Percentiles rank a stretch among this genome's conserved stretches.
phyloP scores from a whole-genome alignment of 2,113 vertebrate species.

The Heliornis fulica region DNA sequence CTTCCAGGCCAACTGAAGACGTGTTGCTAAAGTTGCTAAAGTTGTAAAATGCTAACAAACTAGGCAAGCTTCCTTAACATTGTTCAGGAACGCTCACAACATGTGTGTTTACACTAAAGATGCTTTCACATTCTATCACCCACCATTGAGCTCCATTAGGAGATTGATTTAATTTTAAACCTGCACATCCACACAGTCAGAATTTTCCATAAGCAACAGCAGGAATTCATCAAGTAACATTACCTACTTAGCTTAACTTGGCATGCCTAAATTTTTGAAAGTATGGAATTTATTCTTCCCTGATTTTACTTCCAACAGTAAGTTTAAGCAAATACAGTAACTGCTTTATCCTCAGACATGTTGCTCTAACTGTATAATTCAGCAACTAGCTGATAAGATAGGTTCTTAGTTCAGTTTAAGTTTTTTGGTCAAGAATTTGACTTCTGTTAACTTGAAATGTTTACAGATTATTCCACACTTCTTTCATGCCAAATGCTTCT shows the following conservation, averaged over 20 bases:
- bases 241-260: neutral
- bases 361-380: neutral
- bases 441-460: neutral
- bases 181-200: neutral
- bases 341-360: neutral
- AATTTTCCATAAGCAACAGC: neutral
- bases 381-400: neutral
- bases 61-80: neutral
- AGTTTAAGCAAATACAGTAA: neutral
- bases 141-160: neutral
- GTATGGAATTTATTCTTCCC: neutral
- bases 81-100: neutral
- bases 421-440: neutral
- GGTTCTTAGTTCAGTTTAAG: neutral
- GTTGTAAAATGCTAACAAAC: neutral
- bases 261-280: neutral
- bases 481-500: neutral
- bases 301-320: neutral
- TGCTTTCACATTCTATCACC: neutral
- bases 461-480: neutral
- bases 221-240: neutral
- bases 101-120: neutral
- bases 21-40: neutral
- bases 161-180: neutral
- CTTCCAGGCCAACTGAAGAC: neutral